Percentiles rank a stretch among this genome's conserved stretches.
Evolutionary conservation across 2,797 vertebrate genomes (phyloP).

Genomic region (Arrhamphus sclerolepis): DNA sequence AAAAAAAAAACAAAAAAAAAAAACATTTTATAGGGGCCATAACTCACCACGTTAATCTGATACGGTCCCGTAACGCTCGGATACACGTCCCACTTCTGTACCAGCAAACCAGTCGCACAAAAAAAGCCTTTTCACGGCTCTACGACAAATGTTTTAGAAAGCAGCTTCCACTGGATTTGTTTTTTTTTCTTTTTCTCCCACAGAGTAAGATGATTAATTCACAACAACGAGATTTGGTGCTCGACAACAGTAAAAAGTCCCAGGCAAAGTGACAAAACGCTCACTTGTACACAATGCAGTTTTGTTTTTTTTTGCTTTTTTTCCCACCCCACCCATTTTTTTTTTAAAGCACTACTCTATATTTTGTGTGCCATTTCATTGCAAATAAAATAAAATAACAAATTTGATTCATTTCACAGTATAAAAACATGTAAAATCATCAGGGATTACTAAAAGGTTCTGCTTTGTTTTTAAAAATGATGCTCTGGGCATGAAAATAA

Average conservation of each 20-base stretch:
- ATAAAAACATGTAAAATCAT: constrained; percentile 87
- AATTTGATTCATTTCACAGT: constrained; percentile 59
- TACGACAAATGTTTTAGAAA: no score
- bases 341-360: constrained; percentile 56
- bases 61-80: constrained; percentile 53
- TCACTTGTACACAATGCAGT: constrained; percentile 63
- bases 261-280: constrained; percentile 53
- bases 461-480: constrained; percentile 78
- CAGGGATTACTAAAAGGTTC: constrained; percentile 89
- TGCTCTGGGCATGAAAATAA: constrained; percentile 75
- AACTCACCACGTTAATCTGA: constrained; percentile 21
- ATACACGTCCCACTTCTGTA: constrained; percentile 25
- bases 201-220: constrained; percentile 13
- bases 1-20: no score
- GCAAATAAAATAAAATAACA: constrained; percentile 54
- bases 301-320: constrained; percentile 23
- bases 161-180: no score
- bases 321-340: no score
- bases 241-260: constrained; percentile 44
- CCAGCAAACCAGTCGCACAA: constrained; percentile 27
- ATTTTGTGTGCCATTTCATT: constrained; percentile 68
- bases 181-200: neutral
- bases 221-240: constrained; percentile 15
- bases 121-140: no score
- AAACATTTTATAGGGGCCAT: constrained; percentile 2